Evolutionary conservation across 2,888 invertebrate genomes (phyloP).

Genomic region (Ryuthela nishihirai): DNA sequence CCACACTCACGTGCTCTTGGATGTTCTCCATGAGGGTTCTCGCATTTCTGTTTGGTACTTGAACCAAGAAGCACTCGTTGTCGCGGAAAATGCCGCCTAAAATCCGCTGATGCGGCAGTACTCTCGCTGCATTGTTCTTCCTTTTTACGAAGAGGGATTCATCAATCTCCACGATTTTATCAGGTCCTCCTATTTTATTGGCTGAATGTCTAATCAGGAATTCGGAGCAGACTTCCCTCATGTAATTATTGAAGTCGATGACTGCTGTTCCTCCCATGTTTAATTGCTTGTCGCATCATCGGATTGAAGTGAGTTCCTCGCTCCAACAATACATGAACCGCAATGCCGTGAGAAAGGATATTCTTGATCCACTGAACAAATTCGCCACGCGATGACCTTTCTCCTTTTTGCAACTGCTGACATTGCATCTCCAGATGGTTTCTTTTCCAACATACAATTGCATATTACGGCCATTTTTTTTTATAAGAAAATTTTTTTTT

Average conservation of each 20-base stretch:
- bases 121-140: not conserved
- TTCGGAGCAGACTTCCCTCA: not conserved
- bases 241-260: too few relatives aligned
- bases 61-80: not conserved
- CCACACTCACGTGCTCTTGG: not conserved
- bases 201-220: not conserved
- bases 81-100: not conserved
- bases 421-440: slow-evolving; percentile 1
- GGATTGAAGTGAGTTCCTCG: too few relatives aligned
- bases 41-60: not conserved
- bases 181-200: too few relatives aligned
- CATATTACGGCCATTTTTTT: not conserved
- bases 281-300: too few relatives aligned
- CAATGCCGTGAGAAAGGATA: not conserved
- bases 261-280: too few relatives aligned
- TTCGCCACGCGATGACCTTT: slow-evolving; percentile 1
- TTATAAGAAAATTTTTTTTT: not conserved
- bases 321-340: not conserved
- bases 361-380: not conserved
- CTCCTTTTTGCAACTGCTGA: slow-evolving; percentile 1
- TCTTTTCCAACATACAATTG: slow-evolving; percentile 1
- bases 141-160: not conserved
- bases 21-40: not conserved
- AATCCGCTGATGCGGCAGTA: not conserved
- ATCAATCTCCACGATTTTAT: not conserved